A percentile compares a stretch with the other conserved stretches of the same genome.
Evolutionary conservation across 2,888 invertebrate species (phyloP).

Genomic region (Tetranychus truncatus): DNA sequence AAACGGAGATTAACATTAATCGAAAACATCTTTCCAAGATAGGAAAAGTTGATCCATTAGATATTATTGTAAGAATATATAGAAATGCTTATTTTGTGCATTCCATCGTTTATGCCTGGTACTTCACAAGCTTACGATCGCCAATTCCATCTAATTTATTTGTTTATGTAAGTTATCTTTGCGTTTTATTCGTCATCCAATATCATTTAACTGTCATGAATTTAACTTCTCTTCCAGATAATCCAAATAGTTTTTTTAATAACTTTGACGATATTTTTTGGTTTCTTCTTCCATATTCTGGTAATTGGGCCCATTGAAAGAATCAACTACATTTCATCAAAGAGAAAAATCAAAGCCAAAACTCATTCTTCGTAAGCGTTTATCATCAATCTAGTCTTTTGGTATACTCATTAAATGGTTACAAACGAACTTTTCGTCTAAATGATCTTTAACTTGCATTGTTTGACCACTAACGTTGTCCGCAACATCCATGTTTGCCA

Average conservation of each 20-base stretch:
- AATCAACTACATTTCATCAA: too few relatives aligned
- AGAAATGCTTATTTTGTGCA: neutral
- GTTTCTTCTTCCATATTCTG: too few relatives aligned
- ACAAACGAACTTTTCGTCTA: slow-evolving; percentile 48
- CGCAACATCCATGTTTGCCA: slow-evolving; percentile 53
- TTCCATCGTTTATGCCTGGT: neutral
- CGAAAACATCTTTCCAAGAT: neutral
- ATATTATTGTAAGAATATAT: neutral
- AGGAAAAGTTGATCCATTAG: neutral
- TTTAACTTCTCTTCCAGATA: too few relatives aligned
- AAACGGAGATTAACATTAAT: neutral
- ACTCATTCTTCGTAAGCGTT: too few relatives aligned
- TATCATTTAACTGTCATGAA: too few relatives aligned
- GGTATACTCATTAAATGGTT: too few relatives aligned
- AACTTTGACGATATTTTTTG: too few relatives aligned
- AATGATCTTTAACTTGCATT: slow-evolving; percentile 60
- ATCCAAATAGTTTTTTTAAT: too few relatives aligned
- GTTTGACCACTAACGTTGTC: slow-evolving; percentile 52
- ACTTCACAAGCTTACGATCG: neutral
- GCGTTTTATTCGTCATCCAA: too few relatives aligned
- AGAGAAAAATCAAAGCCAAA: too few relatives aligned
- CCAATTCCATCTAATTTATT: neutral
- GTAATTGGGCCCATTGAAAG: too few relatives aligned
- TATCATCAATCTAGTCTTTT: too few relatives aligned
- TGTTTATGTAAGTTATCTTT: neutral